Percentiles rank a stretch among this genome's conserved stretches.
Evolutionary conservation across 2,797 vertebrate genomes (phyloP).

Genomic region (Helostoma temminkii): DNA sequence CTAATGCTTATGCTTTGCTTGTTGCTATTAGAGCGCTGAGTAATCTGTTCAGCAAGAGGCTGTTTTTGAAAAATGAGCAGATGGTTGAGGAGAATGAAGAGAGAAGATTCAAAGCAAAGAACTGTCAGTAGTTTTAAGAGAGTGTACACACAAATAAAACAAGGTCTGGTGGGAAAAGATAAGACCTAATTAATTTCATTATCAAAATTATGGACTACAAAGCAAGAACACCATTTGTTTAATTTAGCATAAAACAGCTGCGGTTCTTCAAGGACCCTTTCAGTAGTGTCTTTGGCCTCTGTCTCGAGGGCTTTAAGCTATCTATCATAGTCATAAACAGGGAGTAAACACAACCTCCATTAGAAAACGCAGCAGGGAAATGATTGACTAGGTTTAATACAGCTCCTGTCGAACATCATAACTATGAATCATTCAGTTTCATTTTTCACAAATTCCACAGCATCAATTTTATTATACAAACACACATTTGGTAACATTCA

Average conservation of each 20-base stretch:
- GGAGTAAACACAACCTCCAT: slow-evolving; percentile 39
- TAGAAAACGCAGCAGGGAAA: slow-evolving; percentile 29
- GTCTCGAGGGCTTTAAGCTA: slow-evolving; percentile 36
- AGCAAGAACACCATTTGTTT: slow-evolving; percentile 69
- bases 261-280: slow-evolving; percentile 51
- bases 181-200: slow-evolving; percentile 71
- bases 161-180: slow-evolving; percentile 67
- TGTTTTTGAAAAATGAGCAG: slow-evolving; percentile 53
- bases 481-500: slow-evolving; percentile 58
- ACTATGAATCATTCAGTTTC: slow-evolving; percentile 53
- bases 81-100: slow-evolving; percentile 63
- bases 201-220: slow-evolving; percentile 62
- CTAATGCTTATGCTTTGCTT: slow-evolving; percentile 54
- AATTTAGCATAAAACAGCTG: slow-evolving; percentile 53
- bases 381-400: slow-evolving; percentile 60
- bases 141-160: slow-evolving; percentile 27
- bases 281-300: slow-evolving; percentile 38
- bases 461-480: slow-evolving; percentile 68
- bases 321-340: slow-evolving; percentile 29
- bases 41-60: slow-evolving; percentile 56
- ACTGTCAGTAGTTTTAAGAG: slow-evolving; percentile 55
- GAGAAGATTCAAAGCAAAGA: slow-evolving; percentile 48
- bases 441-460: slow-evolving; percentile 50
- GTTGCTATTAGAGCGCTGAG: slow-evolving; percentile 53
- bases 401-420: slow-evolving; percentile 43